Percentiles rank a stretch among this genome's conserved stretches.
phyloP scores from a whole-genome alignment of 2,113 vertebrate genomes.

The Scatophagus argus region DNA sequence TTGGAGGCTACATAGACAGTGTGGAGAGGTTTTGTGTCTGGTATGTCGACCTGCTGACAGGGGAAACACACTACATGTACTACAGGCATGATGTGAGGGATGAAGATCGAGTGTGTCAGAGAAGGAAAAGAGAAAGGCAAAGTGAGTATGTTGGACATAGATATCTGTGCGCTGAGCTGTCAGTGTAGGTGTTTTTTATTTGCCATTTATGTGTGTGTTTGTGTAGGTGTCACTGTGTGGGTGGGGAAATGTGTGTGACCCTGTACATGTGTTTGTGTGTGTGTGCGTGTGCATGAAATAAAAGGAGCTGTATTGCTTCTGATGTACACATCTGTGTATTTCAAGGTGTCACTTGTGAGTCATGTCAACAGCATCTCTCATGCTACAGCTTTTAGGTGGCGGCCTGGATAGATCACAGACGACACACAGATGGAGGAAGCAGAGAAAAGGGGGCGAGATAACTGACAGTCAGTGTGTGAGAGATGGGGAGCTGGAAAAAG shows the following conservation, averaged over 20 bases:
- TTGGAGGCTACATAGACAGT: conserved; percentile 15
- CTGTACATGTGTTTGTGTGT: neutral
- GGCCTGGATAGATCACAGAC: conserved; percentile 28
- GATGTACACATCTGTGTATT: conserved; percentile 34
- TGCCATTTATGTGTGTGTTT: neutral
- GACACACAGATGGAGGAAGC: conserved; percentile 34
- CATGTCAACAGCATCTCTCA: conserved; percentile 32
- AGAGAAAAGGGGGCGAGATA: neutral
- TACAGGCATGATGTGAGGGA: conserved; percentile 7
- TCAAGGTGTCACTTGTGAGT: conserved; percentile 38
- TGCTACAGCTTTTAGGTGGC: conserved; percentile 32
- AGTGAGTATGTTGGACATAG: neutral
- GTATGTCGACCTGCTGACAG: conserved; percentile 54
- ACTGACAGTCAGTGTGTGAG: conserved; percentile 39
- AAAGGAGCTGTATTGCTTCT: neutral
- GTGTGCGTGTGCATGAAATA: neutral
- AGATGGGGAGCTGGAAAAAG: conserved; percentile 26
- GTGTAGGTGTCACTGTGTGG: neutral
- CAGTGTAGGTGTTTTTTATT: neutral
- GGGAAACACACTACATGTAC: conserved; percentile 45
- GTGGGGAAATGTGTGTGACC: neutral
- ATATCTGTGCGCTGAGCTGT: conserved; percentile 12
- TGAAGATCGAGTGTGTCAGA: neutral
- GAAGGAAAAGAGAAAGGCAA: neutral
- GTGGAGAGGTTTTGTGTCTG: conserved; percentile 20